Base-by-base conservation (phyloP, 2,797 vertebrate genomes). In the Channallabes apus region DNA sequence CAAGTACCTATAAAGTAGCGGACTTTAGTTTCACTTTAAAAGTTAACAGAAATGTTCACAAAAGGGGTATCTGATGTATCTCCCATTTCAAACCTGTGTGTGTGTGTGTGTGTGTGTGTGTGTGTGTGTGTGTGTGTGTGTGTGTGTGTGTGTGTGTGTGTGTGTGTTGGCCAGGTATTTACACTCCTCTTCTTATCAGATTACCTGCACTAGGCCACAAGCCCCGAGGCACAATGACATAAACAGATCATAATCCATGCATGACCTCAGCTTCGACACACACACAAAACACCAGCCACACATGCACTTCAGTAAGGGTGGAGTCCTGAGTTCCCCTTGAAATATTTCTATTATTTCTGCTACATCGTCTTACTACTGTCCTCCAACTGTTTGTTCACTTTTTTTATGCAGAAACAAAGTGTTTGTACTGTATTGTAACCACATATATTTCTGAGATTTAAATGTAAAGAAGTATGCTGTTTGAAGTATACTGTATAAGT, bases 241-340 rank as follows among this genome's bases (percentile, higher is more conserved):
- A 94, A 93, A 94, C 93, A 94, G 93, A 95, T 95, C 92, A 90
- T 89, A 89, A 93, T 93, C 92, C 90, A 94, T 90, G 91, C 91
- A 93, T 94, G 93, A 94, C 92, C 93, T 93, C 88, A 93, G 88
- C 79, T 80, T 87, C 75, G 35, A 90, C 85, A 83, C 71, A 89
- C 71, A 81, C 79, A 86, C 61, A 78, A 69, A 41, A 62, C 38
- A 89, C 86, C 77, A 77, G 78, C 88, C 73, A 83, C 88, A 67
- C 69, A 90, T 84, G 82, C 35, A 68, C 46, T 67, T 27, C 81
- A 77, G 27, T 61, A 6, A 72, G 68, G 81, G 71, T 76, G 58
- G 58, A 83, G 61, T 29, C 64, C 72, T 82, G 56, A 71, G 18
- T 27, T 4, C 65, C 32, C 18, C 41, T 12, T 32, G 20, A 77